A percentile compares a stretch with the other conserved stretches of the same genome.
Conservation (phyloP, 1,140 invertebrate species). For the Sycophaga agraensis region DNA sequence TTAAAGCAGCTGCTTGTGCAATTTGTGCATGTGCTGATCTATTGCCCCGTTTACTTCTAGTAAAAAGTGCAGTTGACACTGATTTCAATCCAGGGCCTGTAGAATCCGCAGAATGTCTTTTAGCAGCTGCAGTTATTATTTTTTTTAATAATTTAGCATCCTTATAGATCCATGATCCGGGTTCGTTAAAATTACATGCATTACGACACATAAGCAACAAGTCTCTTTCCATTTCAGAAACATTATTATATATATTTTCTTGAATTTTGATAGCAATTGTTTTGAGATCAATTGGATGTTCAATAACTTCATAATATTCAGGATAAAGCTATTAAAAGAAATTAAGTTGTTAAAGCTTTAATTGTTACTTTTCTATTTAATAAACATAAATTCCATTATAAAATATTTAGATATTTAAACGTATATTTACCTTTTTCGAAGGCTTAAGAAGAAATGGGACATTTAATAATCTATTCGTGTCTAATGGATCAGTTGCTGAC, state of each 20-base stretch:
- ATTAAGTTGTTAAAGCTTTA: neutral
- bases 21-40: conserved; percentile 55
- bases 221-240: conserved; percentile 89
- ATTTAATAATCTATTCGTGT: conserved; percentile 80
- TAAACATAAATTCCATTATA: neutral
- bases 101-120: conserved; percentile 50
- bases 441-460: conserved; percentile 87
- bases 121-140: conserved; percentile 60
- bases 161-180: conserved; percentile 94
- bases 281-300: conserved; percentile 93
- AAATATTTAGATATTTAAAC: neutral
- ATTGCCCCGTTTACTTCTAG: conserved; percentile 58
- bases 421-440: conserved; percentile 68
- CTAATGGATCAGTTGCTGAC: conserved; percentile 72
- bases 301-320: conserved; percentile 95
- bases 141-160: conserved; percentile 90
- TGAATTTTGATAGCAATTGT: conserved; percentile 91
- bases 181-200: conserved; percentile 95
- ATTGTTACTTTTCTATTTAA: neutral
- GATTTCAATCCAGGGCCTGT: conserved; percentile 40
- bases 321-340: conserved; percentile 73
- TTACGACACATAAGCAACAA: conserved; percentile 90
- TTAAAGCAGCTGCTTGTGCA: conserved; percentile 55
- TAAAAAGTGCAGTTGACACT: conserved; percentile 49
- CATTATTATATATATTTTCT: conserved; percentile 71